Evolutionary conservation across 2,797 vertebrate species (phyloP), one percentile per base, ranked within the genome.

Genomic region (Balearica regulorum): DNA sequence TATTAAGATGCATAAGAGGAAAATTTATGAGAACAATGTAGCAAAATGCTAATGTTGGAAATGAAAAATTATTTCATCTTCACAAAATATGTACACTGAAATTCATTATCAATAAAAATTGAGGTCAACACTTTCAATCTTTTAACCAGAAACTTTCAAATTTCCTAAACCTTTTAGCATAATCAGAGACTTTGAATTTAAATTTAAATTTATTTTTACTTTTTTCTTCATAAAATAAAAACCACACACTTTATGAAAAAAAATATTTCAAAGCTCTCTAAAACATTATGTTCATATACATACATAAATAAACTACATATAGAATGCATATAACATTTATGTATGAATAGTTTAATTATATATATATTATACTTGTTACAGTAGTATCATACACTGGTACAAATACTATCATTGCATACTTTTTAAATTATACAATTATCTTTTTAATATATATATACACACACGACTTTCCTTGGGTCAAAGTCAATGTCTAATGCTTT

Each of bases 361-460:
- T 13, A 13, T 39, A 3, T 48, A 37, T 11, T 13, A n/a, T 16
- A 14, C 9, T 12, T 19, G 13, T 31, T n/a, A 35, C 7, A 22
- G 31, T 4, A 26, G 5, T 6, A 11, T 20, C 37, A 6, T 16
- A 31, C 18, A 39, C 9, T 13, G 13, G 16, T 68, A 21, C 11
- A 26, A 35, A 39, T 7, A 16, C 20, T 54, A 6, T 13, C 8
- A 33, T 16, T 66, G 28, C 16, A 35, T 41, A 44, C 10, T 55
- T 22, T 31, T 35, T 49, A 28, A 29, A 24, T 57, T 37, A 43
- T 48, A 35, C 15, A 22, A 6, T 24, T 70, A 17, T 51, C 26
- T 3, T 16, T 3, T 31, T 17, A 26, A 20, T 16, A 16, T 6
- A 11, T 12, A 39, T 5, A 44, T 0, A 60, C 5, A 31, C 7